Evolutionary conservation across 2,797 vertebrate genomes (phyloP), one percentile per base, ranked within the genome.

Genomic region (Propithecus deckenii): DNA sequence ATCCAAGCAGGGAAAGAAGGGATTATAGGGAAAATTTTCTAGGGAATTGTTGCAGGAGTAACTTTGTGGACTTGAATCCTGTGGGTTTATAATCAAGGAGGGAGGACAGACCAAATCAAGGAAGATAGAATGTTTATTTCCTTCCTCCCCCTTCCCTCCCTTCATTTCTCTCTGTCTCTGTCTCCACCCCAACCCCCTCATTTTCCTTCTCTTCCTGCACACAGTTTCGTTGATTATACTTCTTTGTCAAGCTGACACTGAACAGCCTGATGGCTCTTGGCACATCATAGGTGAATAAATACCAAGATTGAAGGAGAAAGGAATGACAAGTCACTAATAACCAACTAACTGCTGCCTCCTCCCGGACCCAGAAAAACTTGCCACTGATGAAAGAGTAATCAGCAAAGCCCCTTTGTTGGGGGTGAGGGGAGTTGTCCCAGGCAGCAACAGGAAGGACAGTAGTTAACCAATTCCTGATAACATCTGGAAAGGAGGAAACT

Each of bases 1-100:
- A 85, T 81, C 71, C 84, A 88, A 87, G 75, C 69, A 81, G 63
- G 71, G n/a, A 55, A 96, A 85, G 91, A 23, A 85, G n/a, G 71
- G 75, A 87, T 57, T 65, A 22, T 1, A 88, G 85, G 74, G 38
- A 81, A 81, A 79, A 75, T 61, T 86, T 94, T 79, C 76, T 78
- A 86, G 87, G 46, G 38, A 76, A 50, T 41, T 74, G 20, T 38
- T 85, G 81, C 48, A 80, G 59, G 76, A 84, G 67, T 75, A 57
- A 85, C 76, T 87, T 9, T 23, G 52, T 80, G 72, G 76, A 75
- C 30, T 93, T 61, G 74, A 95, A 72, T 50, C 74, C 55, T 23
- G n/a, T 57, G 63, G 17, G 28, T 50, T 78, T 43, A 46, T 48
- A 89, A 92, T 85, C 72, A 75, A 72, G 71, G 41, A 86, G 46